phyloP scores from a whole-genome alignment of 2,888 invertebrate species.

The Scaeva pyrastri region DNA sequence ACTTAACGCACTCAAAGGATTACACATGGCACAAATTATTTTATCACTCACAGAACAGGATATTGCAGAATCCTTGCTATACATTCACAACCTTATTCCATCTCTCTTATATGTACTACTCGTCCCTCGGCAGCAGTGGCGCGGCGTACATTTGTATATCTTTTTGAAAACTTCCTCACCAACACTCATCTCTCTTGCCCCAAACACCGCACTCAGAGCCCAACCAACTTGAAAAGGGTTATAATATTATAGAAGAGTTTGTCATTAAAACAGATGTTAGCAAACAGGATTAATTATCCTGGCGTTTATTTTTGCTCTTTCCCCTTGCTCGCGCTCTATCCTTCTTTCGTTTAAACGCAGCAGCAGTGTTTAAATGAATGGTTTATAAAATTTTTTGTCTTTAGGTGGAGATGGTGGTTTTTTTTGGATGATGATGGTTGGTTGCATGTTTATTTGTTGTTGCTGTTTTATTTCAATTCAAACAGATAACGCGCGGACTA shows the following conservation, averaged over 20 bases:
- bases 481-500: constrained; percentile 67
- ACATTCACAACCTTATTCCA: not conserved
- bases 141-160: not conserved
- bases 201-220: not conserved
- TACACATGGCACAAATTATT: constrained; percentile 65
- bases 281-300: constrained; percentile 75
- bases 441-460: constrained; percentile 6
- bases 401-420: constrained; percentile 13
- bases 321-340: not conserved
- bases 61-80: constrained; percentile 52
- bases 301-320: constrained; percentile 62
- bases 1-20: constrained; percentile 75
- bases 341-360: not conserved
- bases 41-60: constrained; percentile 49
- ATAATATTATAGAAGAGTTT: constrained; percentile 63
- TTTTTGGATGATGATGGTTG: constrained; percentile 19
- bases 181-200: constrained; percentile 9
- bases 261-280: constrained; percentile 76
- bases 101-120: constrained; percentile 13
- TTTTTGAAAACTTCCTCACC: constrained; percentile 2
- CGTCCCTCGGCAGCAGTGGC: not conserved
- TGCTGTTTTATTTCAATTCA: constrained; percentile 21
- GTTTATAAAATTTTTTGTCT: constrained; percentile 28
- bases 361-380: constrained; percentile 66
- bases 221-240: constrained; percentile 64